These are phyloP conservation scores for Latrodectus hesperus DNA, from an alignment of 2,888 invertebrate species.

Conservation along the genomic window DNA sequence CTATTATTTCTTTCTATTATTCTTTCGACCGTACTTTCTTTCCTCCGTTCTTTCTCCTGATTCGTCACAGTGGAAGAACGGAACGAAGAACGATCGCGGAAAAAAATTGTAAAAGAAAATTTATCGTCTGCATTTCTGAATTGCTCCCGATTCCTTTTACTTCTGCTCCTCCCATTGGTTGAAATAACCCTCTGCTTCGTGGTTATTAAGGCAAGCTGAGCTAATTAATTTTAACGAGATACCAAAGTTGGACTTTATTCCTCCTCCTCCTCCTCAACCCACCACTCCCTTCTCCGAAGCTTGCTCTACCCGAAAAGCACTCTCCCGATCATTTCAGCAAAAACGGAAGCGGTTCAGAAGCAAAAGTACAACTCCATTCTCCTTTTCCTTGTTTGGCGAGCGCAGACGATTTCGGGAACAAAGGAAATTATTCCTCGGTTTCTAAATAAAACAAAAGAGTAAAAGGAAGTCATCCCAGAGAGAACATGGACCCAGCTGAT, in stretches of 20 bases:
- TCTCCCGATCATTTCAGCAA: constrained; percentile 31
- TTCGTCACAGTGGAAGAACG: constrained; percentile 29
- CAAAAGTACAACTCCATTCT: not conserved
- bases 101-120: constrained; percentile 32
- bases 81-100: constrained; percentile 9
- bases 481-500: not conserved
- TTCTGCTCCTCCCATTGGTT: constrained; percentile 37
- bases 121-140: constrained; percentile 35
- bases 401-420: constrained; percentile 33
- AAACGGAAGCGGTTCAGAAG: constrained; percentile 48
- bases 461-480: not conserved
- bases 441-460: constrained; percentile 67
- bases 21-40: constrained; percentile 22
- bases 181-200: constrained; percentile 25
- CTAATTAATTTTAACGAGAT: constrained; percentile 68
- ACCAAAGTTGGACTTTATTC: constrained; percentile 32
- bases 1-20: constrained; percentile 34
- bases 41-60: constrained; percentile 12
- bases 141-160: constrained; percentile 13
- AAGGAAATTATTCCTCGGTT: constrained; percentile 68
- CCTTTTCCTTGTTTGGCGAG: constrained; percentile 58
- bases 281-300: not conserved
- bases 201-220: constrained; percentile 51
- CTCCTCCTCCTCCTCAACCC: not conserved
- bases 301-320: too few relatives aligned